Conservation (phyloP, 2,113 vertebrate species). For the Coptodon rendalli region DNA sequence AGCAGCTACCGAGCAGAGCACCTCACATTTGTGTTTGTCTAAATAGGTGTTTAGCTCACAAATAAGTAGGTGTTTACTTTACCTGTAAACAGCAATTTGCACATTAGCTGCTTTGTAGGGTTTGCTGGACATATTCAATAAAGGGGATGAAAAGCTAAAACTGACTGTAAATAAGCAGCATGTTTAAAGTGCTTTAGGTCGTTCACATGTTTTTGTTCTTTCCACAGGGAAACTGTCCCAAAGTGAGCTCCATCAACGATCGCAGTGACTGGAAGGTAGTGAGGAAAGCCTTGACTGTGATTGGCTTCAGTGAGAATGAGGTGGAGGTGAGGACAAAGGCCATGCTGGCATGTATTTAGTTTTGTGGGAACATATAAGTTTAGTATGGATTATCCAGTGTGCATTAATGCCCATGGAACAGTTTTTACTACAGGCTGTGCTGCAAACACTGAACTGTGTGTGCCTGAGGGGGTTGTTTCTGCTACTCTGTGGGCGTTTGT, state of each 20-base stretch:
- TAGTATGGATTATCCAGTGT: neutral
- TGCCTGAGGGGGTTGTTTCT: neutral
- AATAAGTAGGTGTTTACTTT: neutral
- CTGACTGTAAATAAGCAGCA: neutral
- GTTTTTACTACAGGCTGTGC: neutral
- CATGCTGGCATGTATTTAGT: neutral
- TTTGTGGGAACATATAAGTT: neutral
- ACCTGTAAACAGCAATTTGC: slow-evolving; percentile 4
- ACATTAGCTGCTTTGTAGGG: neutral
- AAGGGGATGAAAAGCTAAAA: neutral
- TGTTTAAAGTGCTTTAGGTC: neutral
- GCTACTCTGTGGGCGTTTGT: neutral
- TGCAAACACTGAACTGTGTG: neutral
- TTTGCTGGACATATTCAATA: neutral
- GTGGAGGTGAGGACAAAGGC: slow-evolving; percentile 81
- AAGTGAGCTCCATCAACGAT: slow-evolving; percentile 97
- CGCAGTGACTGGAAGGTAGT: slow-evolving; percentile 95
- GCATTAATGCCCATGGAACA: neutral
- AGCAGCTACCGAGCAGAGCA: slow-evolving; percentile 2
- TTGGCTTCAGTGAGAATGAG: slow-evolving; percentile 86
- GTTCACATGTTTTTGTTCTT: neutral
- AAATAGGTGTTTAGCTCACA: slow-evolving; percentile 3
- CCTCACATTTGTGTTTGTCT: neutral
- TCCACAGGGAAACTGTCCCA: slow-evolving; percentile 91
- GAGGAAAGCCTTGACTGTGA: slow-evolving; percentile 83